Percentiles rank a stretch among this genome's conserved stretches.
Evolutionary conservation across 2,797 vertebrate genomes (phyloP).

Genomic region (Pterois miles): DNA sequence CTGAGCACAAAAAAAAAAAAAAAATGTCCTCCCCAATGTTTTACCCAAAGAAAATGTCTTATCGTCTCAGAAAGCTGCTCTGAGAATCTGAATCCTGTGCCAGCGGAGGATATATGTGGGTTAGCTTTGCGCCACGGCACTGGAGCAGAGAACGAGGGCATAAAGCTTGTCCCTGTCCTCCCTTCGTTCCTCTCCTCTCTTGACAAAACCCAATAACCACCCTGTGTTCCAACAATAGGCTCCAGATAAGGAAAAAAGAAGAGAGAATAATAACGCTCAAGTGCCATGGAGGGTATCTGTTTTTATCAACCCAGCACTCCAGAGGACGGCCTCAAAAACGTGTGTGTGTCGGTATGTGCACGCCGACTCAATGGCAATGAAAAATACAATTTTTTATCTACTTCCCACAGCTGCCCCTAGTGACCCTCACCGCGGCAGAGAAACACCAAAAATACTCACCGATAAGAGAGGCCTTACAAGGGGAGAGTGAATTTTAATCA

Average conservation of each 20-base stretch:
- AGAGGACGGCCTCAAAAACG: constrained; percentile 56
- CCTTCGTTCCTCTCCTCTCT: constrained; percentile 41
- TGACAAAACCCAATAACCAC: constrained; percentile 72
- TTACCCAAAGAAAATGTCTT: constrained; percentile 49
- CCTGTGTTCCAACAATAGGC: constrained; percentile 71
- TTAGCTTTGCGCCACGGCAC: constrained; percentile 51
- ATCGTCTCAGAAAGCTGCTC: constrained; percentile 47
- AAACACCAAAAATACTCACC: constrained; percentile 55
- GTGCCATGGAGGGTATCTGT: constrained; percentile 58
- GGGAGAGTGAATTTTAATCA: constrained; percentile 75
- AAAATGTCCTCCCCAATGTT: constrained; percentile 40
- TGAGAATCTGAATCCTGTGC: constrained; percentile 35
- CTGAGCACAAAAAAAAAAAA: constrained; percentile 46
- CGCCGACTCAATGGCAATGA: constrained; percentile 44
- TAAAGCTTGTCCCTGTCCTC: constrained; percentile 45
- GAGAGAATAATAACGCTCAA: constrained; percentile 66
- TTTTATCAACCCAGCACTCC: constrained; percentile 67
- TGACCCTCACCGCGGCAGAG: constrained; percentile 60
- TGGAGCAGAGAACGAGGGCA: constrained; percentile 55
- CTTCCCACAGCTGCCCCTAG: constrained; percentile 66
- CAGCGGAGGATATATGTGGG: constrained; percentile 26
- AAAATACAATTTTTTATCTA: constrained; percentile 72
- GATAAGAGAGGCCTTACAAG: constrained; percentile 69
- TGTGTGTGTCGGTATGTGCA: not conserved
- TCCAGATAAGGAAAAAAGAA: constrained; percentile 57